phyloP scores from a whole-genome alignment of 2,113 vertebrate species.

The Pelecanoides urinatrix region DNA sequence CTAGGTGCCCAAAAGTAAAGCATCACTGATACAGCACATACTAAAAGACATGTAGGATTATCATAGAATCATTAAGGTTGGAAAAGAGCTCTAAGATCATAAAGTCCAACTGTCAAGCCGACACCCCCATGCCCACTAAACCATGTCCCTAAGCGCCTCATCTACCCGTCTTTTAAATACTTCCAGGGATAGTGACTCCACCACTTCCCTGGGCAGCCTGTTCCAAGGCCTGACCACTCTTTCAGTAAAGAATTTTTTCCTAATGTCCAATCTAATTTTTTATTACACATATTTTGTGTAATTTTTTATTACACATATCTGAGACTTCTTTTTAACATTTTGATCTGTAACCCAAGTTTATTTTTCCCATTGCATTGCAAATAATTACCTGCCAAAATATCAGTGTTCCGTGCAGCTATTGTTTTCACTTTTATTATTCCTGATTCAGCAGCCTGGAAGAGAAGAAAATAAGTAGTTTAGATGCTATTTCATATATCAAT shows the following conservation, averaged over 20 bases:
- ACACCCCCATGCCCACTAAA: no score
- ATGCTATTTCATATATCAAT: not conserved
- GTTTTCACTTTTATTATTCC: slow-evolving; percentile 99
- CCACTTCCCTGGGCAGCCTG: no score
- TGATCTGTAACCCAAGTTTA: not conserved
- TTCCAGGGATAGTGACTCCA: no score
- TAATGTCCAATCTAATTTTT: no score
- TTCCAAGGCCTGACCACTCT: no score
- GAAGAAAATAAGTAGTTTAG: slow-evolving; percentile 54
- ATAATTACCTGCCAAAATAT: slow-evolving; percentile 91
- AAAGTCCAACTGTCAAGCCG: no score
- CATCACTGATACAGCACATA: not conserved
- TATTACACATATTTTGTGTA: no score
- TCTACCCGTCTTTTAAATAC: no score
- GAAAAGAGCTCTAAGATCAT: no score
- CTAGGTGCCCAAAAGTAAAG: not conserved
- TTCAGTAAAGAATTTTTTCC: no score
- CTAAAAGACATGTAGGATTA: not conserved
- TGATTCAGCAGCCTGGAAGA: slow-evolving; percentile 93
- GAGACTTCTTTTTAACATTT: not conserved
- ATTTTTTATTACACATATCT: not conserved
- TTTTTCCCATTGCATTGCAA: slow-evolving; percentile 20
- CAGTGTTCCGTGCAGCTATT: slow-evolving; percentile 90
- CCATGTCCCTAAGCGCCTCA: no score
- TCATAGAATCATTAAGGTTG: no score